Conservation (phyloP, 2,888 invertebrate genomes). For the Lepidocyrtinus sp. region DNA sequence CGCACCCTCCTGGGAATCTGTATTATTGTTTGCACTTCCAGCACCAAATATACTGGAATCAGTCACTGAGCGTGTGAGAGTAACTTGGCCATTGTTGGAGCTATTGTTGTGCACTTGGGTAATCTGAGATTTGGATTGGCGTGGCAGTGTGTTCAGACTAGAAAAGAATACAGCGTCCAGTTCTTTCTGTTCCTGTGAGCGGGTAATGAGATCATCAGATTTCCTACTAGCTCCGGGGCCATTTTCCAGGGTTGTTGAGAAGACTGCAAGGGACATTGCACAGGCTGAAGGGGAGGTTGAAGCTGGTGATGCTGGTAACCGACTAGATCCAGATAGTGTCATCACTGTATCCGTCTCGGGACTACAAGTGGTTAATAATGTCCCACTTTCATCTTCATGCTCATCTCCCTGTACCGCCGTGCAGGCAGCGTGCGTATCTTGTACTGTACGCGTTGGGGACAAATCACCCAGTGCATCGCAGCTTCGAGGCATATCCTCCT, state of each 20-base stretch:
- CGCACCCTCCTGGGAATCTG: neutral
- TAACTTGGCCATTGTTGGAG: slow-evolving; percentile 35
- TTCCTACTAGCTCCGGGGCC: slow-evolving; percentile 15
- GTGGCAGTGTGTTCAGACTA: slow-evolving; percentile 69
- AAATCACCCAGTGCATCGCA: no score
- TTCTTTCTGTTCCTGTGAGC: slow-evolving; percentile 41
- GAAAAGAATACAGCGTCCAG: slow-evolving; percentile 55
- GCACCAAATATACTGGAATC: slow-evolving; percentile 63
- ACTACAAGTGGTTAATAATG: no score
- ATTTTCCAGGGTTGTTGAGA: slow-evolving; percentile 3
- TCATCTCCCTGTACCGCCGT: no score
- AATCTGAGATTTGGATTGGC: slow-evolving; percentile 46
- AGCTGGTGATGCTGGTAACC: neutral
- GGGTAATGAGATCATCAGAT: slow-evolving; percentile 40
- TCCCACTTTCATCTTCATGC: no score
- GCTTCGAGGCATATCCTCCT: no score
- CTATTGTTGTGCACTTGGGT: no score
- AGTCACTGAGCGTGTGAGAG: slow-evolving; percentile 65
- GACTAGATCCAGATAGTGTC: neutral
- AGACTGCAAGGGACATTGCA: neutral
- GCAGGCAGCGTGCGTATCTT: no score
- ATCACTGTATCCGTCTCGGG: neutral
- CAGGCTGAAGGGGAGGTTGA: neutral
- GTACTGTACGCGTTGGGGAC: no score
- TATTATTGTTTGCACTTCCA: neutral